These are phyloP conservation scores for Zelleria hepariella DNA, from an alignment of 2,888 invertebrate genomes.

Conservation along the genomic window DNA sequence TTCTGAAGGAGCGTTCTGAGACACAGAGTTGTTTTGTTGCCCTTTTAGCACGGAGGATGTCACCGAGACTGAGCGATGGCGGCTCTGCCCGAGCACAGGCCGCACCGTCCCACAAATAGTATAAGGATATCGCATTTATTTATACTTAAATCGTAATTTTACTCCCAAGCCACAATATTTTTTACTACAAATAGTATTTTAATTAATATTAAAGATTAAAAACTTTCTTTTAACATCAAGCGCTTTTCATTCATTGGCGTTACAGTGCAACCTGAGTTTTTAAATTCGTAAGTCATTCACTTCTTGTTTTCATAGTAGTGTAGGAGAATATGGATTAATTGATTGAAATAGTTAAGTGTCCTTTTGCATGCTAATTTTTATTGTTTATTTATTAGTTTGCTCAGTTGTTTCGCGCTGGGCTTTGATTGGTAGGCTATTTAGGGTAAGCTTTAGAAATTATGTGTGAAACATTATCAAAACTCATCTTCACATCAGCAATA, in stretches of 20 bases:
- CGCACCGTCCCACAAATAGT: conserved; percentile 66
- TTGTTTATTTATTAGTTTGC: conserved; percentile 12
- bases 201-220: conserved; percentile 37
- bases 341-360: conserved; percentile 28
- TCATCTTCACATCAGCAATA: neutral
- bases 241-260: conserved; percentile 66
- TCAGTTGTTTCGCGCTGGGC: neutral
- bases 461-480: neutral
- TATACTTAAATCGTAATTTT: conserved; percentile 13
- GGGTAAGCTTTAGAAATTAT: neutral
- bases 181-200: conserved; percentile 46
- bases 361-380: conserved; percentile 60
- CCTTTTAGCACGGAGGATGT: conserved; percentile 61
- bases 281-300: conserved; percentile 61
- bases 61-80: conserved; percentile 63
- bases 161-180: conserved; percentile 34
- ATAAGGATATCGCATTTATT: conserved; percentile 44
- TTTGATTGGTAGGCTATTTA: neutral
- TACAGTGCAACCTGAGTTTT: conserved; percentile 25
- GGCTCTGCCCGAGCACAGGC: conserved; percentile 58
- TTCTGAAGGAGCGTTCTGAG: neutral
- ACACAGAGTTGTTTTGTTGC: conserved; percentile 29
- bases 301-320: conserved; percentile 45
- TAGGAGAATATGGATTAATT: neutral
- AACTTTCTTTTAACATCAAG: conserved; percentile 25